Conservation (phyloP, 2,113 vertebrate species). For the Gasterosteus nipponicus region DNA sequence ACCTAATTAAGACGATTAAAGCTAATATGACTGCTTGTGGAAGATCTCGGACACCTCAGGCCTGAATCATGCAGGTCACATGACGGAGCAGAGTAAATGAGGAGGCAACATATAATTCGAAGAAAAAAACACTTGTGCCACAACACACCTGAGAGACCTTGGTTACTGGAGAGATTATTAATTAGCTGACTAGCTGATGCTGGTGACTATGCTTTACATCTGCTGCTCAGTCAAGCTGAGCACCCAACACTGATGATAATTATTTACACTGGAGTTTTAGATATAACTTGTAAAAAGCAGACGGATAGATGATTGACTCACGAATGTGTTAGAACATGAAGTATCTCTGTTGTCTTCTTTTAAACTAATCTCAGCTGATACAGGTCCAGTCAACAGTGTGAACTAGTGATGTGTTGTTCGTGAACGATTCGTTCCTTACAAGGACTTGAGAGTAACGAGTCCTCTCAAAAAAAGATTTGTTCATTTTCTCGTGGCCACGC, state of each 20-base stretch:
- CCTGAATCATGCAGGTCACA: slow-evolving; percentile 9
- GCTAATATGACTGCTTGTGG: background rate
- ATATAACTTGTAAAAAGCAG: background rate
- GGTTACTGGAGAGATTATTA: slow-evolving; percentile 48
- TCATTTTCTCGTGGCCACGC: too few species aligned
- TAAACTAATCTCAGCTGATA: background rate
- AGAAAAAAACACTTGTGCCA: slow-evolving; percentile 5
- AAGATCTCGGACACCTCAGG: background rate
- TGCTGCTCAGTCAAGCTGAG: slow-evolving; percentile 37
- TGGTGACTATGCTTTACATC: slow-evolving; percentile 42
- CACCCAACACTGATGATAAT: slow-evolving; percentile 4
- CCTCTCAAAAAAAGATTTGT: too few species aligned
- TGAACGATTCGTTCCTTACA: too few species aligned
- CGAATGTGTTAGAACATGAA: background rate
- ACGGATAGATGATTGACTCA: background rate
- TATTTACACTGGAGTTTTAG: slow-evolving; percentile 15
- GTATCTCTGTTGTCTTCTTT: background rate
- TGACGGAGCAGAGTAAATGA: slow-evolving; percentile 25
- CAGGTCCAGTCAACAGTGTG: too few species aligned
- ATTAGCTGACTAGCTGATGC: slow-evolving; percentile 48
- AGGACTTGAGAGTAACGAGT: too few species aligned
- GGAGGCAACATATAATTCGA: slow-evolving; percentile 33
- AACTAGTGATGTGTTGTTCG: too few species aligned
- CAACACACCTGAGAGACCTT: slow-evolving; percentile 40
- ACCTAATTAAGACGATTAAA: background rate